Conservation (phyloP, 1,140 invertebrate species). For the Trinorchestia longiramus region DNA sequence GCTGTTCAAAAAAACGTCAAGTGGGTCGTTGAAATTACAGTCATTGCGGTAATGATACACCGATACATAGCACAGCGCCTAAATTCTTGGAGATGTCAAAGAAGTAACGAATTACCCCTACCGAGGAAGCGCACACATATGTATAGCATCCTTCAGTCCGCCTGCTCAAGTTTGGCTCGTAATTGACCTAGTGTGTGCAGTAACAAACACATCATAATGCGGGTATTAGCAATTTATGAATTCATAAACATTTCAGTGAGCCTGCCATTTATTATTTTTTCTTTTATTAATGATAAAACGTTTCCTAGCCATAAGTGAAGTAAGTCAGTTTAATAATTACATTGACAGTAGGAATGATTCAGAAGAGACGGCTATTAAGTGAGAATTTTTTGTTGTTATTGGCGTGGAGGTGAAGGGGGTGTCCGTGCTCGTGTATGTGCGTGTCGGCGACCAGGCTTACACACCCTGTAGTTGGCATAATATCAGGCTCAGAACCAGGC, state of each 20-base stretch:
- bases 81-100: conserved; percentile 53
- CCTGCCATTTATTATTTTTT: neutral
- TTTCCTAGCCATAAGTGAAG: neutral
- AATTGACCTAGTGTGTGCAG: neutral
- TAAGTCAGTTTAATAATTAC: neutral
- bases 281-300: neutral
- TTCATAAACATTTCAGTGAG: neutral
- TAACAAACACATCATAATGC: neutral
- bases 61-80: conserved; percentile 31
- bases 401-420: neutral
- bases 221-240: neutral
- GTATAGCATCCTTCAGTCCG: neutral
- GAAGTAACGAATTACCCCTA: conserved; percentile 38
- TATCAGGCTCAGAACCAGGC: conserved; percentile 41
- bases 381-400: conserved; percentile 35
- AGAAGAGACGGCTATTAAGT: neutral
- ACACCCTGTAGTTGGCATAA: conserved; percentile 52
- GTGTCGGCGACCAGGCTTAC: conserved; percentile 50
- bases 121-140: conserved; percentile 3
- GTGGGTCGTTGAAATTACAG: conserved; percentile 24
- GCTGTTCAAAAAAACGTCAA: neutral
- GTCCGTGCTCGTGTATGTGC: conserved; percentile 48
- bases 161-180: neutral
- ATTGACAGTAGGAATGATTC: neutral
- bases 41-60: conserved; percentile 44